A percentile compares a stretch with the other conserved stretches of the same genome.
These are phyloP conservation scores for Eulemur coronatus DNA, from an alignment of 2,797 vertebrate genomes.

Conservation along the genomic window DNA sequence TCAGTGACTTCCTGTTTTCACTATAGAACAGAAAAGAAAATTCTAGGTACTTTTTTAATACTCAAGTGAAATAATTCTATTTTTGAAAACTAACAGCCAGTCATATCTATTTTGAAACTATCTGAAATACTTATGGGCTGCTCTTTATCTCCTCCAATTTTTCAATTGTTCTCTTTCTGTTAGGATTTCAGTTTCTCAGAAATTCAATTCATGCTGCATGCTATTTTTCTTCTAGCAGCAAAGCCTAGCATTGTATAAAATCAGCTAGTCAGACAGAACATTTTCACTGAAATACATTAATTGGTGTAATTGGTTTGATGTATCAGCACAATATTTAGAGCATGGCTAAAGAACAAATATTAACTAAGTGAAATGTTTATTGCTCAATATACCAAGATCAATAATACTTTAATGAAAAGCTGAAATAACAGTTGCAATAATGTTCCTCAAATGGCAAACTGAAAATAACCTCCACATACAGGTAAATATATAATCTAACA, in stretches of 20 bases:
- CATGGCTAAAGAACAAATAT: conserved; percentile 49
- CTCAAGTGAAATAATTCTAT: neutral
- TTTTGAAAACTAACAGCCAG: conserved; percentile 45
- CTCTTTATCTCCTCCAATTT: neutral
- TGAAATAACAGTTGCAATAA: conserved; percentile 40
- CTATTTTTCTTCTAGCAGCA: conserved; percentile 31
- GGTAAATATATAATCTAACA: conserved; percentile 34
- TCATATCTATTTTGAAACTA: neutral
- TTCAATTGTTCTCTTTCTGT: neutral
- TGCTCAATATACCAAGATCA: conserved; percentile 59
- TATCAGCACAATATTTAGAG: conserved; percentile 22
- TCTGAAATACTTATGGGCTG: neutral
- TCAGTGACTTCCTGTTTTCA: neutral
- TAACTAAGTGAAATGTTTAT: conserved; percentile 58
- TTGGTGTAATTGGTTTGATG: neutral
- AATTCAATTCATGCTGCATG: neutral
- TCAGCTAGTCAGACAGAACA: neutral
- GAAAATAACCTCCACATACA: neutral
- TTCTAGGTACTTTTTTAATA: conserved; percentile 25
- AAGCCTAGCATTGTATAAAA: conserved; percentile 5
- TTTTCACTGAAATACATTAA: conserved; percentile 39
- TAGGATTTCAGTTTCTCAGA: neutral
- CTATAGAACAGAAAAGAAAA: conserved; percentile 24
- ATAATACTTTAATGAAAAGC: conserved; percentile 53
- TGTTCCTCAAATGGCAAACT: neutral